A percentile compares a stretch with the other conserved stretches of the same genome.
phyloP scores from a whole-genome alignment of 2,113 vertebrate species.

The Rhinichthys klamathensis region DNA sequence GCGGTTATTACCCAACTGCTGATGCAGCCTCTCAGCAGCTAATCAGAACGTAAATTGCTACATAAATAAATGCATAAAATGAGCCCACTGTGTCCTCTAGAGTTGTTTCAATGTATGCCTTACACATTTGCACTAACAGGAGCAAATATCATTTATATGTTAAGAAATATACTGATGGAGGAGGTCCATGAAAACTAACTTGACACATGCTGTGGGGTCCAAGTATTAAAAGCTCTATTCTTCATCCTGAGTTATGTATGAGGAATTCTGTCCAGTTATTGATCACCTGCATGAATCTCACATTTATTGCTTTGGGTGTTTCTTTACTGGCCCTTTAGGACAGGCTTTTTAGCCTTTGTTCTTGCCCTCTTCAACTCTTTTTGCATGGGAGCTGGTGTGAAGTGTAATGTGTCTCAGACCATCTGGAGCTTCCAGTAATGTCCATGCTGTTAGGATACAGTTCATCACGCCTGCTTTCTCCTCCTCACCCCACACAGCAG shows the following conservation, averaged over 20 bases:
- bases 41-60: constrained; percentile 80
- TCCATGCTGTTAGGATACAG: background rate
- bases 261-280: constrained; percentile 36
- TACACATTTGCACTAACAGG: constrained; percentile 24
- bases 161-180: constrained; percentile 30
- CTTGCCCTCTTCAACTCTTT: background rate
- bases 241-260: constrained; percentile 21
- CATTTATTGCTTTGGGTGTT: background rate
- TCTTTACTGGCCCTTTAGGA: background rate
- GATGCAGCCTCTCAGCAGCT: constrained; percentile 78
- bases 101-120: constrained; percentile 63
- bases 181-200: constrained; percentile 36
- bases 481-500: constrained; percentile 22
- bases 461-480: constrained; percentile 4
- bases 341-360: background rate
- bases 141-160: constrained; percentile 36
- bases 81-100: constrained; percentile 75
- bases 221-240: constrained; percentile 46
- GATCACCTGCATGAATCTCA: constrained; percentile 13
- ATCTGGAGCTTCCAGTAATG: background rate
- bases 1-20: constrained; percentile 74
- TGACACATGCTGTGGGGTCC: constrained; percentile 17
- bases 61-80: constrained; percentile 84
- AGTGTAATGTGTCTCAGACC: background rate
- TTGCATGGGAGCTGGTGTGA: background rate